Conservation (phyloP, 2,888 invertebrate species). For the Drosophila mulleri region DNA sequence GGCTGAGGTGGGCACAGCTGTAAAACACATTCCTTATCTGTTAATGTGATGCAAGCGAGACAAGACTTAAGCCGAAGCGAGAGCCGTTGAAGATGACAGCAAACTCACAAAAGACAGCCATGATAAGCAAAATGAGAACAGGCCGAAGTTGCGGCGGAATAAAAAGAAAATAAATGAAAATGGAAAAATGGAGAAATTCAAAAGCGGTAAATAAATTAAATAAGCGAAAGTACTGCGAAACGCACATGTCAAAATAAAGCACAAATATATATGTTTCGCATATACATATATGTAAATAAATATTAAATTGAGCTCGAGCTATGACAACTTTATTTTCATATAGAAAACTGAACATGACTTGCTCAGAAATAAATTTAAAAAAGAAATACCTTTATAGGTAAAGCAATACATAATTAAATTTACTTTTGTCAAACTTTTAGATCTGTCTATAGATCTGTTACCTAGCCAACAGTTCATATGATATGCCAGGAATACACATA, state of each 20-base stretch:
- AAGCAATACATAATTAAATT: background rate
- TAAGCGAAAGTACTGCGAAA: constrained; percentile 23
- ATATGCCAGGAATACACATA: background rate
- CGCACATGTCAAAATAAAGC: constrained; percentile 28
- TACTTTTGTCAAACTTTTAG: background rate
- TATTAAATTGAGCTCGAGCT: background rate
- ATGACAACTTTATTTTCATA: background rate
- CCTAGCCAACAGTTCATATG: background rate
- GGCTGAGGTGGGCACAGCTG: constrained; percentile 6
- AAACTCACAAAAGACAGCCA: constrained; percentile 11
- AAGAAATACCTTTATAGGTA: background rate
- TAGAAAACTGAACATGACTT: background rate
- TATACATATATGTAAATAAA: background rate
- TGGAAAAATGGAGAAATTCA: constrained; percentile 2
- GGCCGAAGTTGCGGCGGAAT: constrained; percentile 12
- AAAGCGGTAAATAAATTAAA: constrained; percentile 32
- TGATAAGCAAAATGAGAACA: constrained; percentile 32
- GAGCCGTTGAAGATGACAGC: background rate
- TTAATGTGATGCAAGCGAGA: constrained; percentile 38
- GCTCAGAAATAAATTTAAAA: background rate
- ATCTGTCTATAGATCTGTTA: no score
- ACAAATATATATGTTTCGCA: background rate
- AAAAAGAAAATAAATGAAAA: constrained; percentile 5
- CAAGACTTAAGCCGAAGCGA: constrained; percentile 2
- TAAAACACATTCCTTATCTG: constrained; percentile 39